Percentiles rank a stretch among this genome's conserved stretches.
Conservation (phyloP, 2,797 vertebrate genomes). For the Cygnus olor region DNA sequence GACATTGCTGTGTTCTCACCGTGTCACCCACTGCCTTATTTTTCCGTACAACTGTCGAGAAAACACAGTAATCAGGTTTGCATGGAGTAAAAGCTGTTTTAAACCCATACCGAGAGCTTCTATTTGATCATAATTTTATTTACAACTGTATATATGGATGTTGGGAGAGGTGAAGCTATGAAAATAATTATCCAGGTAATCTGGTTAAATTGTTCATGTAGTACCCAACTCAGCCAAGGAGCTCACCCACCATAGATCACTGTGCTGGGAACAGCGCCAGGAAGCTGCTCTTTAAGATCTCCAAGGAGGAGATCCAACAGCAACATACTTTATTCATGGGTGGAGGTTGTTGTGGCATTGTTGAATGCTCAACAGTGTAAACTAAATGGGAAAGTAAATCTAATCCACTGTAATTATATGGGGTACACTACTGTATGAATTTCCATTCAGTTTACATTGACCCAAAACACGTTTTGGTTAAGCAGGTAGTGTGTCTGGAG, state of each 20-base stretch:
- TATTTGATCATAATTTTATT: neutral
- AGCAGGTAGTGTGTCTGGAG: rapidly evolving
- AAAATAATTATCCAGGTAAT: neutral
- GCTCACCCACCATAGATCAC: neutral
- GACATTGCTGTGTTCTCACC: neutral
- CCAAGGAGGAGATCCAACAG: neutral
- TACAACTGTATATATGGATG: neutral
- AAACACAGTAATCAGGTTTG: neutral
- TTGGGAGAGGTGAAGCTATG: neutral
- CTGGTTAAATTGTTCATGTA: neutral
- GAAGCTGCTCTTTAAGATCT: neutral
- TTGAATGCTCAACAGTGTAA: rapidly evolving
- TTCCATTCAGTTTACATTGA: neutral
- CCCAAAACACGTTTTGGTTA: neutral
- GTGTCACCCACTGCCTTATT: neutral
- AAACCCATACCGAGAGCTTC: neutral
- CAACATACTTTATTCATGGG: rapidly evolving
- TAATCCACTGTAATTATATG: neutral
- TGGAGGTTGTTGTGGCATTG: neutral
- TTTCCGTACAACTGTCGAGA: neutral
- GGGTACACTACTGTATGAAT: neutral
- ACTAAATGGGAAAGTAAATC: neutral
- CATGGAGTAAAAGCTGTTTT: neutral
- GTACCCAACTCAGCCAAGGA: neutral
- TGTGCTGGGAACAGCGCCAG: rapidly evolving